These are phyloP conservation scores for Falco naumanni DNA, from an alignment of 2,797 vertebrate species.

Conservation along the genomic window DNA sequence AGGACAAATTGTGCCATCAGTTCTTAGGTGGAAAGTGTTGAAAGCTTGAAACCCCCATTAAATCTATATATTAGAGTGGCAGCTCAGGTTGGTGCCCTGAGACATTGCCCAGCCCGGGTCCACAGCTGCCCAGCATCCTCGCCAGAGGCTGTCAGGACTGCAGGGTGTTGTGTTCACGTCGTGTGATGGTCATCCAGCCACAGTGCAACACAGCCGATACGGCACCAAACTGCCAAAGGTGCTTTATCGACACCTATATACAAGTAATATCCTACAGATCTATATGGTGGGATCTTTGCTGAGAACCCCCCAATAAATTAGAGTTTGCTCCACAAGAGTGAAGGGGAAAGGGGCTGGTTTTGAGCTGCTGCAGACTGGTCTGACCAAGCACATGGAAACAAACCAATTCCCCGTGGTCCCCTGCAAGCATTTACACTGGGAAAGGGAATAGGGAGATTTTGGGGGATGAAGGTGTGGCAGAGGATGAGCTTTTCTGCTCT, in stretches of 20 bases:
- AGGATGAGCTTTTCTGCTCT: neutral
- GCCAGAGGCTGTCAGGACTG: neutral
- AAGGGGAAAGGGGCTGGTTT: neutral
- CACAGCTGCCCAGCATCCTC: neutral
- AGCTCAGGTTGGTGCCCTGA: neutral
- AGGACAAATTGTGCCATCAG: neutral
- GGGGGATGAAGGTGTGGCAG: neutral
- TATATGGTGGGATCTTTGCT: accelerated
- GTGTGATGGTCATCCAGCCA: neutral
- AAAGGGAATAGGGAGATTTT: neutral
- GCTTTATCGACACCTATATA: accelerated
- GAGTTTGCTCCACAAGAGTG: neutral
- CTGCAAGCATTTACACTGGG: neutral
- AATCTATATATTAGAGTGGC: neutral
- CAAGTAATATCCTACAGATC: neutral
- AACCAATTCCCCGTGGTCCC: accelerated
- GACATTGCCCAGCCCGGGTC: accelerated
- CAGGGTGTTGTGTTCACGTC: accelerated
- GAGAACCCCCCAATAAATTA: neutral
- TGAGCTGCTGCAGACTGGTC: neutral
- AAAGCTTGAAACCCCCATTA: neutral
- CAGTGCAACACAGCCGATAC: accelerated
- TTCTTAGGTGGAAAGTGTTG: neutral
- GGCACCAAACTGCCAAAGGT: neutral
- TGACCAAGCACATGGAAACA: neutral